Conservation (phyloP, 2,888 invertebrate species). For the Dyspetes luteomarginatus region DNA sequence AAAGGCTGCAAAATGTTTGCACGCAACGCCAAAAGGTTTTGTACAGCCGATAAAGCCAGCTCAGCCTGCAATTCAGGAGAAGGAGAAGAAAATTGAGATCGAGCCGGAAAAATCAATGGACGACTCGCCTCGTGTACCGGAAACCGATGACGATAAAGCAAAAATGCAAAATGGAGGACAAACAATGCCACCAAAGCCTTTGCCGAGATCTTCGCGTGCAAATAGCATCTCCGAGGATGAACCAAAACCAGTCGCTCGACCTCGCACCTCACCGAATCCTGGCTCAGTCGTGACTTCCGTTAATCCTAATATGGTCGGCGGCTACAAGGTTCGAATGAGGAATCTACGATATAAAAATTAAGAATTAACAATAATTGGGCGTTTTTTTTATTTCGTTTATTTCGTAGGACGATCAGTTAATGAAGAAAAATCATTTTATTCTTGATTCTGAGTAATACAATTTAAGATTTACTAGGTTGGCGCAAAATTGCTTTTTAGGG, state of each 20-base stretch:
- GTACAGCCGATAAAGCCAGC: conserved; percentile 73
- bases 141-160: conserved; percentile 76
- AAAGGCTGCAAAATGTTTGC: conserved; percentile 74
- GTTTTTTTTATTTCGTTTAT: too few species aligned
- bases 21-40: conserved; percentile 77
- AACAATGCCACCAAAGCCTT: conserved; percentile 89
- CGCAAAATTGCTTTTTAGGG: background rate
- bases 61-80: conserved; percentile 75
- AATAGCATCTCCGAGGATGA: conserved; percentile 89
- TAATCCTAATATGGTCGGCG: conserved; percentile 85
- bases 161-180: conserved; percentile 82
- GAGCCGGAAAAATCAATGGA: conserved; percentile 75
- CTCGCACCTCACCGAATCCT: conserved; percentile 88
- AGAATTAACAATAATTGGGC: too few species aligned
- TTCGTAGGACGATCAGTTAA: too few species aligned
- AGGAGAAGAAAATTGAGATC: conserved; percentile 75
- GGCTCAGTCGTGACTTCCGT: conserved; percentile 86
- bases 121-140: conserved; percentile 69
- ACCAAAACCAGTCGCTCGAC: conserved; percentile 88
- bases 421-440: too few species aligned
- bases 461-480: too few species aligned
- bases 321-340: conserved; percentile 89
- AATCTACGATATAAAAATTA: conserved; percentile 37
- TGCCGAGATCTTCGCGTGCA: conserved; percentile 90
- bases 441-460: too few species aligned